Base-by-base conservation (phyloP, 2,113 vertebrate genomes). In the Hypanus sabinus region DNA sequence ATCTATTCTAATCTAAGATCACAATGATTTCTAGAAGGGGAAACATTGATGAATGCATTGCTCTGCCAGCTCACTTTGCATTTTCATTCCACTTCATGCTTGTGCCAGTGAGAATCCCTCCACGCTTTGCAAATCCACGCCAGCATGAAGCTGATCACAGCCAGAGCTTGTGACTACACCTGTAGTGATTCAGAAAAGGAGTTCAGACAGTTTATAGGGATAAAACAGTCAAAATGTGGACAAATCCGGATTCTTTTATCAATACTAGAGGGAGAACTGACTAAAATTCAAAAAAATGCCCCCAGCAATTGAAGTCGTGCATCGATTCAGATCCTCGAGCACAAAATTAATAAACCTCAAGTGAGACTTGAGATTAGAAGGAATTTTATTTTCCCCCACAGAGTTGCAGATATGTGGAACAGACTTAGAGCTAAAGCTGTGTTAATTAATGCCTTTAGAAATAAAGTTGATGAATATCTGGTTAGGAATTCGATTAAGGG, bases 301-400 rank as follows among this genome's bases (percentile, higher is more conserved):
- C 65, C 60, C 85, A 90, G 60, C 85, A 65, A 90, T 90, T 90
- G 30, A 90, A 90, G 85, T 90, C 85, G 65, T 36, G 33, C 33
- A 60, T 90, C 60, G 18, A 90, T 90, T 90, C 85, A 90, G 85
- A 90, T 90, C 85, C 85, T 90, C 5, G 38, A 65, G n/a, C 85
- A 65, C 60, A 90, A 65, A 90, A 90, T 90, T 90, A 90, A 90
- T 90, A 90, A 90, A n/a, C 85, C 60, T 90, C 85, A 90, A 90
- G 85, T 65, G 85, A 90, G 60, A 90, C 30, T 33, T n/a, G 12
- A 33, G 60, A 90, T 68, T 90, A 90, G 85, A 90, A 90, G 85
- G 85, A 88, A 90, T 90, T 90, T 90, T 90, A 36, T 65, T 90
- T n/a, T 3, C 85, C n/a, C 57, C 57, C 57, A 9, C 65, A 30